Base-by-base conservation (phyloP, 2,797 vertebrate genomes). In the Onychomys torridus region DNA sequence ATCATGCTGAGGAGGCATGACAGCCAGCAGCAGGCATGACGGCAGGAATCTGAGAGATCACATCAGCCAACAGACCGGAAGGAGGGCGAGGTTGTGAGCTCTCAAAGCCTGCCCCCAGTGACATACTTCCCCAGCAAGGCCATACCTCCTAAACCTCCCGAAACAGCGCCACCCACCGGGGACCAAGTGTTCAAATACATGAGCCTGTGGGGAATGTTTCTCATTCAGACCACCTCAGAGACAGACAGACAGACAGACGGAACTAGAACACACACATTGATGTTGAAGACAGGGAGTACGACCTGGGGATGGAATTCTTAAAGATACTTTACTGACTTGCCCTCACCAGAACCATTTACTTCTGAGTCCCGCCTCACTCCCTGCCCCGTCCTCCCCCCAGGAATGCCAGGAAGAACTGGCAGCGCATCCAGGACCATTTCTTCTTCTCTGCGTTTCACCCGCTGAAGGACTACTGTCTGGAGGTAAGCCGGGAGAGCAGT, bases 391-490 rank as follows among this genome's bases (percentile, higher is more conserved):
- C n/a, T n/a, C 57, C 71, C 90, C 98, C 57, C 93, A 99, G 99
- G 97, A 99, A 99, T 96, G 99, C 99, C 85, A 99, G 98, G 98
- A 99, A 99, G 98, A 99, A 99, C 97, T 99, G 99, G 99, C 98
- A 98, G 6, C 99, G 99, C 98, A 99, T 99, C 97, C 99, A 99
- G 94, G 99, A 99, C 61, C 99, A 99, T 94, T 99, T 99, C 98
- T 99, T 99, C 97, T 99, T 99, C 96, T 98, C 99, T 65, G 95
- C 97, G 1, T 99, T 99, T 97, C 98, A 99, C 97, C 99, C 99
- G 0, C 96, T 99, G 43, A 97, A 98, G 92, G 99, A 99, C 98
- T 99, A 99, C 87, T 99, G 99, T 97, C 97, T 99, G 91, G 99
- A 99, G 99, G 99, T 99, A 97, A 98, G 98, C 97, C 17, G 55